Evolutionary conservation across 2,113 vertebrate genomes (phyloP), one percentile per base, ranked within the genome.

Genomic region (Paedocypris sp.): DNA sequence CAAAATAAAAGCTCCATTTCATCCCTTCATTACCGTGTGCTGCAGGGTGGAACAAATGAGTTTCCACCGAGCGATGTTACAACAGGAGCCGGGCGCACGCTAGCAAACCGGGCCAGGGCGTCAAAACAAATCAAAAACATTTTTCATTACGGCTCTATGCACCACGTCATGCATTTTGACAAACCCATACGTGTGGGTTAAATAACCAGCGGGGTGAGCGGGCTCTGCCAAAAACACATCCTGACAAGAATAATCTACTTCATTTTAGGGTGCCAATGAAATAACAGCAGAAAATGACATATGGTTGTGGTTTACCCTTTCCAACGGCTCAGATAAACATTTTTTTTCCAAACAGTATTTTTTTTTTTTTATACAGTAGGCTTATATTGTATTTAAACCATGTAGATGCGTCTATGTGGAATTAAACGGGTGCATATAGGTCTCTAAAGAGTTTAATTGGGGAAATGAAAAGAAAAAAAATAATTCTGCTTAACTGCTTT

Each of bases 11-110:
- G 25, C 6, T 7, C 60, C 25, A 16, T 63, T 66, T 60, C 25
- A 60, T 62, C 62, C 51, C 58, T 69, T 68, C 60, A 71, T 66
- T 71, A 68, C 58, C 6, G 3, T 35, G 59, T 25, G 42, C 69
- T 57, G 47, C 53, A 60, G 47, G 54, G 42, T 46, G 59, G 62
- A 74, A 74, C 69, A 45, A 68, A 71, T 71, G 41, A 56, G 45
- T 68, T 65, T 71, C 43, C 42, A 49, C 52, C 15, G 61, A 46
- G 41, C 12, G 20, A 10, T 52, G 32, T 19, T 22, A 52, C 19
- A 39, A 31, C 39, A 60, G 20, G 29, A 58, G 38, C 36, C 35
- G 26, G 35, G 35, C 19, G 15, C 6, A 35, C 48, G 4, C 31
- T 39, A 35, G 11, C 46, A 19, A 43, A 31, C 10, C 20, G 41